phyloP scores from a whole-genome alignment of 2,113 vertebrate genomes.

The Syngnathus typhle region DNA sequence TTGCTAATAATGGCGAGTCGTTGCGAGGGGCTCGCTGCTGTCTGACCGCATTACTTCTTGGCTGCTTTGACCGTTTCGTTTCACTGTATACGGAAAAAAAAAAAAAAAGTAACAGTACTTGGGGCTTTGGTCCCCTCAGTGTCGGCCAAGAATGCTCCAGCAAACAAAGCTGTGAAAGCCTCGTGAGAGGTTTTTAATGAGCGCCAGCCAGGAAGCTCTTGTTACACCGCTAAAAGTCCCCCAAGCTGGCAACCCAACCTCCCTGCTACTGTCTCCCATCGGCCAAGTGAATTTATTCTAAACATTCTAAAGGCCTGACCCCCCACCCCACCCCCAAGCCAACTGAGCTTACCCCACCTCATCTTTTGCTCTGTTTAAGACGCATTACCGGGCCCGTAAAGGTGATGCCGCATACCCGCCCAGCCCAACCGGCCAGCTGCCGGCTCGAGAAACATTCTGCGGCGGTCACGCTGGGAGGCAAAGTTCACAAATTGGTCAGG shows the following conservation, averaged over 20 bases:
- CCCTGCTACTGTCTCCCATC: slow-evolving; percentile 6
- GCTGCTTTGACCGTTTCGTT: slow-evolving; percentile 13
- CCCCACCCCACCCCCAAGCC: slow-evolving; percentile 9
- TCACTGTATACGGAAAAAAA: background rate
- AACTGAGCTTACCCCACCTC: slow-evolving; percentile 52
- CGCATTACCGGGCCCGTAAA: slow-evolving; percentile 69
- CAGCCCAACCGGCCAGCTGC: slow-evolving; percentile 33
- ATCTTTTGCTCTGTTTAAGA: slow-evolving; percentile 55
- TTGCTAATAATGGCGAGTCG: background rate
- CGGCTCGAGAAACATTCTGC: slow-evolving; percentile 38
- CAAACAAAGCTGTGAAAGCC: slow-evolving; percentile 9
- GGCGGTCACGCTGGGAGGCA: slow-evolving; percentile 44
- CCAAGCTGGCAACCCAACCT: background rate
- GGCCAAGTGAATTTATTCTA: slow-evolving; percentile 18
- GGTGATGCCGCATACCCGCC: slow-evolving; percentile 53
- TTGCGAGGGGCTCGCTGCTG: slow-evolving; percentile 6
- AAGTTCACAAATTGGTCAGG: slow-evolving; percentile 63
- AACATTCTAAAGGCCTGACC: background rate
- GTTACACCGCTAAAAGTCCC: slow-evolving; percentile 22
- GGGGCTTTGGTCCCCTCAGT: slow-evolving; percentile 4
- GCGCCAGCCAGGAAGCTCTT: slow-evolving; percentile 17
- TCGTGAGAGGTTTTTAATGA: slow-evolving; percentile 26
- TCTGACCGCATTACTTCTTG: slow-evolving; percentile 20
- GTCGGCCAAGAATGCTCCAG: slow-evolving; percentile 3
- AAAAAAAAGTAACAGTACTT: slow-evolving; percentile 1